Percentiles rank a stretch among this genome's conserved stretches.
Evolutionary conservation across 2,888 invertebrate genomes (phyloP).

Genomic region (Parelbella ahira): DNA sequence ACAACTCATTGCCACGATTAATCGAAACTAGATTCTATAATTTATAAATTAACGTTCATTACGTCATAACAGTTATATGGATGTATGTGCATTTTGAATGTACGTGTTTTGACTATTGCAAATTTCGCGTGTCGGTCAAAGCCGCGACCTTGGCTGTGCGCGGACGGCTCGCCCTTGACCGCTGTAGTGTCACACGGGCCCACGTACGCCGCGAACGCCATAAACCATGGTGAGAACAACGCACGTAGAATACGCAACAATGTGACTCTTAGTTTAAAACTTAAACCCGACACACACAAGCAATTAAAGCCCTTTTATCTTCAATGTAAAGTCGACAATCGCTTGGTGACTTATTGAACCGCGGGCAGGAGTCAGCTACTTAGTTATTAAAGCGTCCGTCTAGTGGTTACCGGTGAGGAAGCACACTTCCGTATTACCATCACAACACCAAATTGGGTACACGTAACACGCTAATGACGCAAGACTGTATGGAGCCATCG

Average conservation of each 20-base stretch:
- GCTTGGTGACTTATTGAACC: constrained; percentile 7
- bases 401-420: constrained; percentile 25
- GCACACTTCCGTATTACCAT: constrained; percentile 27
- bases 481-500: constrained; percentile 1
- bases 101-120: constrained; percentile 27
- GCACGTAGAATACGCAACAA: constrained; percentile 26
- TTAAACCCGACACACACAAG: not conserved
- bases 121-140: constrained; percentile 37
- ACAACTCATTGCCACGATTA: not conserved
- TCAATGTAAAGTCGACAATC: constrained; percentile 5
- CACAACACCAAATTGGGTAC: not conserved
- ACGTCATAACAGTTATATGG: too few relatives aligned
- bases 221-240: constrained; percentile 34
- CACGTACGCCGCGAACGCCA: constrained; percentile 35
- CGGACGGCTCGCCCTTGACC: constrained; percentile 42
- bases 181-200: constrained; percentile 33
- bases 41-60: not conserved
- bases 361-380: constrained; percentile 1
- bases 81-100: not conserved
- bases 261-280: not conserved
- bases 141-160: constrained; percentile 39
- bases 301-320: constrained; percentile 8
- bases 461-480: not conserved
- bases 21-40: not conserved
- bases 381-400: constrained; percentile 19